These are phyloP conservation scores for Chrysoperla carnea DNA, from an alignment of 1,140 invertebrate genomes.

Conservation along the genomic window DNA sequence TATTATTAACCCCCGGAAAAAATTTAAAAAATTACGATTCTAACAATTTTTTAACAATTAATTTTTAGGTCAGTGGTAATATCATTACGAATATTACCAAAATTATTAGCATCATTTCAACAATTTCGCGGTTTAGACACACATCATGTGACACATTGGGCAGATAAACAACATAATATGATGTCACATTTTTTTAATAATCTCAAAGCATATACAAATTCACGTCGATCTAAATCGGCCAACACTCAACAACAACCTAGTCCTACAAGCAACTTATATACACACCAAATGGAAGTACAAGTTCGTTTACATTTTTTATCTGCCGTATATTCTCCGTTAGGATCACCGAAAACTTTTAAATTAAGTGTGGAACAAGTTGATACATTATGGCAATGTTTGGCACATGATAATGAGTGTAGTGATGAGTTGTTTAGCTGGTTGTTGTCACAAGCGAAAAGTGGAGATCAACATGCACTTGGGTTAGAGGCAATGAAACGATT, in stretches of 20 bases:
- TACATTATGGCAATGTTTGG: slow-evolving; percentile 76
- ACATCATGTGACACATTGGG: slow-evolving; percentile 71
- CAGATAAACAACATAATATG: slow-evolving; percentile 76
- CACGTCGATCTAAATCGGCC: slow-evolving; percentile 6
- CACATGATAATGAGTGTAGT: slow-evolving; percentile 60
- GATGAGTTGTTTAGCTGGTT: slow-evolving; percentile 90
- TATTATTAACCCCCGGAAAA: too few relatives aligned
- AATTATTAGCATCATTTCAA: slow-evolving; percentile 81
- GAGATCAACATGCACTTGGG: slow-evolving; percentile 79
- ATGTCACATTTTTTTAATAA: slow-evolving; percentile 86
- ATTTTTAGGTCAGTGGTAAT: slow-evolving; percentile 62
- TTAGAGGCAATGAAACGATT: slow-evolving; percentile 73
- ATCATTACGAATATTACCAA: slow-evolving; percentile 71
- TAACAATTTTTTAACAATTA: not conserved
- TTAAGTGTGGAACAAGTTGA: slow-evolving; percentile 79
- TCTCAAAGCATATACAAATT: slow-evolving; percentile 37
- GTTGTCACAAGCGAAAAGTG: slow-evolving; percentile 69
- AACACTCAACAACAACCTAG: slow-evolving; percentile 13
- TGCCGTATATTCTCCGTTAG: slow-evolving; percentile 76
- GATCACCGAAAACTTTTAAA: slow-evolving; percentile 76
- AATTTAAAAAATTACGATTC: too few relatives aligned
- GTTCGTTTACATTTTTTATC: slow-evolving; percentile 81
- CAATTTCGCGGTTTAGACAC: slow-evolving; percentile 69
- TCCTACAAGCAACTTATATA: slow-evolving; percentile 37
- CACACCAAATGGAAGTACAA: slow-evolving; percentile 78